Evolutionary conservation across 2,113 vertebrate species (phyloP).

Genomic region (Phylloscopus whistleri): DNA sequence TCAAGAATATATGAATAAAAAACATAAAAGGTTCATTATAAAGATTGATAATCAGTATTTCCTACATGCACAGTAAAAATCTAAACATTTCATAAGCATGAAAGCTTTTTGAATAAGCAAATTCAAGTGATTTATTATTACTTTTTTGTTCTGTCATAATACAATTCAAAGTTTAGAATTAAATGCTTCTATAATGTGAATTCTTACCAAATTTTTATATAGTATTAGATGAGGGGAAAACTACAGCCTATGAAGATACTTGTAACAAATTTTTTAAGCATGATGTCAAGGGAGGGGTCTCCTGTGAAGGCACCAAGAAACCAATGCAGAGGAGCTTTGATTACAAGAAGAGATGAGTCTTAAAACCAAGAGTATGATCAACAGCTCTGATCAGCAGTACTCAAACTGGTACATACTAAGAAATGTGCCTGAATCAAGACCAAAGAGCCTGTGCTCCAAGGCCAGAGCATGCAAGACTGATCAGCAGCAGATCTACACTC

Average conservation of each 20-base stretch:
- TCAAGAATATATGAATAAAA: not conserved
- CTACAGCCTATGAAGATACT: not conserved
- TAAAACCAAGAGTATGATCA: not conserved
- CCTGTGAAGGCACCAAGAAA: not conserved
- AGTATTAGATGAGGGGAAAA: not conserved
- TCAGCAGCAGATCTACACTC: not conserved
- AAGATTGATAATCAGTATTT: not conserved
- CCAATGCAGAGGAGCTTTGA: accelerated
- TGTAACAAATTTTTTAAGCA: not conserved
- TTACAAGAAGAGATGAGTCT: not conserved
- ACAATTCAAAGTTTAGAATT: not conserved
- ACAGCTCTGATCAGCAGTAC: not conserved
- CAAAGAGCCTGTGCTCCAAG: not conserved
- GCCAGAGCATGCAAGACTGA: not conserved
- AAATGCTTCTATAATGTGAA: not conserved
- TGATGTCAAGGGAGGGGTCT: not conserved
- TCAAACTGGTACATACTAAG: not conserved
- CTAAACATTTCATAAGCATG: not conserved
- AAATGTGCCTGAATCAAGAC: not conserved
- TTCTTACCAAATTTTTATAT: not conserved
- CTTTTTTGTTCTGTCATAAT: not conserved
- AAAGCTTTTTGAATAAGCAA: not conserved
- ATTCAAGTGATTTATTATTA: not conserved
- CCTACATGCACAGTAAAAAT: not conserved
- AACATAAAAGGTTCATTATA: not conserved